Base-by-base conservation (phyloP, 1,140 invertebrate genomes). In the Oncopodura yosiiana region DNA sequence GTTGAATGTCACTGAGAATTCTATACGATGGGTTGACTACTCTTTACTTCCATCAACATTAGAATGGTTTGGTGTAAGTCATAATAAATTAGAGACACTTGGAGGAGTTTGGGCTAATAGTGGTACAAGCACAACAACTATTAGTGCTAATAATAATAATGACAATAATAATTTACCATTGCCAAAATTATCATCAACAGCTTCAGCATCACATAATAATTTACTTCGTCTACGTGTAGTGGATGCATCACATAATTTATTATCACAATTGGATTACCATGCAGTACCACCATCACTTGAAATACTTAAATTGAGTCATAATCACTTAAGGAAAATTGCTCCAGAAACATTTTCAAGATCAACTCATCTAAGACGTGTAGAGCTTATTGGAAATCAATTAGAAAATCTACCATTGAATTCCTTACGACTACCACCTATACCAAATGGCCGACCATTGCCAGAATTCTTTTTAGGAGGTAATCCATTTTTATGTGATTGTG, bases 381-480 rank as follows among this genome's bases (percentile, higher is more conserved):
- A 92, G 65, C 82, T 93, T 76, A 89, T 87, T 68, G 84, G 87
- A 18, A 93, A 93, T 70, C 80, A 85, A 69, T 73, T 93, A 66
- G 79, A 81, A 53, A 84, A 80, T 60, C 75, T 93, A 71, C 86
- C 90, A 60, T 70, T 89, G 54, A 84, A 84, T 62, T 82, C 86
- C 56, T 72, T 92, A 50, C 74, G 85, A 30, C 71, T 92, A 56
- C 77, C 78, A n/a, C 78, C 78, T 3, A 80, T 86, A 58, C 78
- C 79, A 23, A 71, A 74, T 12, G 79, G 81, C 30, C 78, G 80
- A 63, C 74, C 77, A 1, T 69, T 89, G 55, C 87, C 87, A 0
- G 87, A 91, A 68, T 87, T 92, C 67, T 89, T 89, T 67, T 76
- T 92, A 41, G 87, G 87, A 36, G 87, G 87, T 2, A 92, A 92